Base-by-base conservation (phyloP, 2,797 vertebrate species). In the Tokudaia tokunoshimensis region DNA sequence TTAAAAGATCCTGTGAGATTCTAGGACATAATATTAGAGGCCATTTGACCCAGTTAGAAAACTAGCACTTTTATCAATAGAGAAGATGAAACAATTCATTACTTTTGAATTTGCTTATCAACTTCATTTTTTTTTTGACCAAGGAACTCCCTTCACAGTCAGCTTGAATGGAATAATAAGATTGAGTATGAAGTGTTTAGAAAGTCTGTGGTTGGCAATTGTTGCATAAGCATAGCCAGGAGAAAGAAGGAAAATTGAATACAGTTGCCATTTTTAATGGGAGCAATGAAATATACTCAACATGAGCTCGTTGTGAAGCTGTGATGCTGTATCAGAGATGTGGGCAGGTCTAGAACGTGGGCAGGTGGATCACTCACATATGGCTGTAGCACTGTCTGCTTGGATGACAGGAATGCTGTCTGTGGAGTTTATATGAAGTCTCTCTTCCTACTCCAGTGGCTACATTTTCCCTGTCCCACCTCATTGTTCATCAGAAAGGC, bases 61-160 rank as follows among this genome's bases (percentile, higher is more conserved):
- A 50, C 34, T 78, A 81, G 31, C 34, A 37, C 12, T 31, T 72
- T 94, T 70, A 80, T 63, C 91, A 47, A 47, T 34, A 75, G 52
- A 61, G 44, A 88, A 89, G 31, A 52, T 83, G 59, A 95, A 91
- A 34, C 6, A 86, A 19, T 75, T 65, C 82, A 74, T 82, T 94
- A 75, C 10, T 75, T 79, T 90, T 92, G 74, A 88, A 84, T 88
- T 80, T 59, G 19, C 47, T 41, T 37, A 57, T 72, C 74, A 67
- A 13, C 50, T 78, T 91, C 14, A 37, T 75, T 87, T 61, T 94
- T 78, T 92, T 59, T 93, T 61, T 81, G 34, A 81, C 55, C 59
- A 88, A 83, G 52, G 20, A 82, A 52, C 24, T 65, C 19, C 10
- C 3, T 63, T 74, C 87, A 78, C 14, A 82, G 41, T n/a, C 70